phyloP scores from a whole-genome alignment of 2,113 vertebrate species.

The Caranx ignobilis region DNA sequence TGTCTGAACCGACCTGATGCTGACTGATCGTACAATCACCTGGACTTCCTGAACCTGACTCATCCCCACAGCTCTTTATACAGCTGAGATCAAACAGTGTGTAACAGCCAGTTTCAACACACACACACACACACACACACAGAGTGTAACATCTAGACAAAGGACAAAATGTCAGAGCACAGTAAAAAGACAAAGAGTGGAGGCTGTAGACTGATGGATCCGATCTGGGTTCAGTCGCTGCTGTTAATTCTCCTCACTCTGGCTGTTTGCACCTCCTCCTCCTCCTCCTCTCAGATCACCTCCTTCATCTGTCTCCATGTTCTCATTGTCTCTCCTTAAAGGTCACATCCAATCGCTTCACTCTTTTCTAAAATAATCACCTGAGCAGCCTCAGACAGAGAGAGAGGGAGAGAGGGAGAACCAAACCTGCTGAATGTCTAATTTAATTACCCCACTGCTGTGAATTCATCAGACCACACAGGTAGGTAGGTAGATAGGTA shows the following conservation, averaged over 20 bases:
- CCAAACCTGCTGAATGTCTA: background rate
- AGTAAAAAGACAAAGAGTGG: background rate
- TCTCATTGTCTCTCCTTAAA: constrained; percentile 17
- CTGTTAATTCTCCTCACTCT: background rate
- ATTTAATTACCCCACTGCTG: background rate
- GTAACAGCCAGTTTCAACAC: background rate
- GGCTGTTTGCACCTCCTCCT: background rate
- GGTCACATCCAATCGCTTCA: constrained; percentile 25
- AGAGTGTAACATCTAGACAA: background rate
- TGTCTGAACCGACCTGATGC: too few relatives aligned
- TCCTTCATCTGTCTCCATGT: constrained; percentile 10
- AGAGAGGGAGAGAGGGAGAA: background rate
- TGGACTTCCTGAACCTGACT: background rate
- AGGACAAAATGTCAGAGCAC: constrained; percentile 12
- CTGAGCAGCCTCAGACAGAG: background rate
- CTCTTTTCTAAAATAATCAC: background rate
- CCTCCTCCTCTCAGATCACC: constrained; percentile 5
- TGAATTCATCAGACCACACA: background rate
- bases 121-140: background rate
- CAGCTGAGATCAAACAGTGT: background rate
- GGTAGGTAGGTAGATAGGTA: background rate
- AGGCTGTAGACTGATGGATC: background rate
- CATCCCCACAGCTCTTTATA: background rate
- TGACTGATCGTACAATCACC: background rate
- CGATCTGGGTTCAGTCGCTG: background rate